Conservation (phyloP, 2,113 vertebrate species). For the Ictidomys tridecemlineatus region DNA sequence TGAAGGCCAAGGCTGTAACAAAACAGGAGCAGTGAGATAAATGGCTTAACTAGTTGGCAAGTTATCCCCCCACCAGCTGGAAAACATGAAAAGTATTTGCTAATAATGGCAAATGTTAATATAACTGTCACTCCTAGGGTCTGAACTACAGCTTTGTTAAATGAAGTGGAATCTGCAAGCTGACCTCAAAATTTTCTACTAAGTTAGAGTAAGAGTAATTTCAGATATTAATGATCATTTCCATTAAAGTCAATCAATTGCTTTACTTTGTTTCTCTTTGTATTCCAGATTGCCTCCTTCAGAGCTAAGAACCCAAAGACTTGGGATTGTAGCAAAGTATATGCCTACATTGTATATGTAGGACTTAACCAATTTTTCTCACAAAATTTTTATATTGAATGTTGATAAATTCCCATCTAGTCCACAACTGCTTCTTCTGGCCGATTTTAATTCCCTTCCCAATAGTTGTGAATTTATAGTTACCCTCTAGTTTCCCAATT, state of each 20-base stretch:
- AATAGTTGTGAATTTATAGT: background rate
- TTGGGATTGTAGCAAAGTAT: background rate
- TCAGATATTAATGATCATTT: background rate
- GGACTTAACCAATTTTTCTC: too few relatives aligned
- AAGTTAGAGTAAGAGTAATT: background rate
- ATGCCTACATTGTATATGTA: background rate
- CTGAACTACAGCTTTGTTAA: conserved; percentile 38
- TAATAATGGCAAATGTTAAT: conserved; percentile 28
- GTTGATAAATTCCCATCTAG: background rate
- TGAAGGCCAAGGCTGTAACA: background rate
- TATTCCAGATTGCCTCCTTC: background rate
- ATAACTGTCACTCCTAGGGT: background rate
- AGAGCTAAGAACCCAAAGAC: background rate
- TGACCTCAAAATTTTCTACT: conserved; percentile 32
- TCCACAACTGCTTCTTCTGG: background rate
- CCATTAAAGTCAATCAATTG: background rate
- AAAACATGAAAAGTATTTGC: conserved; percentile 11
- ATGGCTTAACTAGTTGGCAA: background rate
- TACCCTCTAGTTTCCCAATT: background rate
- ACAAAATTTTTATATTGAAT: too few relatives aligned
- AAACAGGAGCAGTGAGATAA: background rate
- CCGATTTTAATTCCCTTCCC: background rate
- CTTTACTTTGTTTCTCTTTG: background rate
- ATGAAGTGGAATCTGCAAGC: background rate
- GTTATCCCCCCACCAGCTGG: background rate